These are phyloP conservation scores for Callyntrura guangdongensis DNA, from an alignment of 2,888 invertebrate genomes.

Conservation along the genomic window DNA sequence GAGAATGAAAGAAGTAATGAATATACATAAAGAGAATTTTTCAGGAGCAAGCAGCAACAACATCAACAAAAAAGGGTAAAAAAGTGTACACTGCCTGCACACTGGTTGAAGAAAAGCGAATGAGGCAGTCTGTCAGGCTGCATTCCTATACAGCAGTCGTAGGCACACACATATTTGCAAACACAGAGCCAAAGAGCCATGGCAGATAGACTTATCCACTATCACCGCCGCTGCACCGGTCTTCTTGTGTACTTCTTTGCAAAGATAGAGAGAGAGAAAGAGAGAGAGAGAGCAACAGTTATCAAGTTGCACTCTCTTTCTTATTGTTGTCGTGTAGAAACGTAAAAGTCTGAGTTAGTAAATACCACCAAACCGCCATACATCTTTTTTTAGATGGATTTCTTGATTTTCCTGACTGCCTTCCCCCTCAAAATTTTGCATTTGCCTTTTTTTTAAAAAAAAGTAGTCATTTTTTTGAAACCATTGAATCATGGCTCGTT, in stretches of 20 bases:
- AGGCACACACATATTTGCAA: slow-evolving; percentile 11
- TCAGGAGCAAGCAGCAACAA: slow-evolving; percentile 35
- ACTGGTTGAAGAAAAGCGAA: slow-evolving; percentile 25
- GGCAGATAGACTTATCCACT: slow-evolving; percentile 39
- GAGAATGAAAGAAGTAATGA: slow-evolving; percentile 51
- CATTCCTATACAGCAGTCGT: slow-evolving; percentile 62
- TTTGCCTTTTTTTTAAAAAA: neutral
- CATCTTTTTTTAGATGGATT: neutral
- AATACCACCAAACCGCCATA: slow-evolving; percentile 55
- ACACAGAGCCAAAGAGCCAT: slow-evolving; percentile 20
- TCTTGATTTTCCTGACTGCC: slow-evolving; percentile 2
- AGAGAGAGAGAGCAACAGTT: slow-evolving; percentile 61
- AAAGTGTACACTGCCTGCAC: slow-evolving; percentile 4
- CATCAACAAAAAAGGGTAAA: slow-evolving; percentile 36
- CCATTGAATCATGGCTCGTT: slow-evolving; percentile 5
- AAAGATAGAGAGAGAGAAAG: too few species aligned
- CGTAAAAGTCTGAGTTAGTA: slow-evolving; percentile 40
- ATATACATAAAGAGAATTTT: neutral
- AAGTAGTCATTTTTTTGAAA: neutral
- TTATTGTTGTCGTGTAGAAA: slow-evolving; percentile 50
- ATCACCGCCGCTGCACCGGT: slow-evolving; percentile 10
- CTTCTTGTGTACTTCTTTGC: slow-evolving; percentile 26
- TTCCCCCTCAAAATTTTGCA: neutral
- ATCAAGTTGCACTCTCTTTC: slow-evolving; percentile 61
- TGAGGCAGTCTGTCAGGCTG: slow-evolving; percentile 65